Percentiles rank a stretch among this genome's conserved stretches.
Conservation (phyloP, 2,797 vertebrate species). For the Hozukius guyotensis region DNA sequence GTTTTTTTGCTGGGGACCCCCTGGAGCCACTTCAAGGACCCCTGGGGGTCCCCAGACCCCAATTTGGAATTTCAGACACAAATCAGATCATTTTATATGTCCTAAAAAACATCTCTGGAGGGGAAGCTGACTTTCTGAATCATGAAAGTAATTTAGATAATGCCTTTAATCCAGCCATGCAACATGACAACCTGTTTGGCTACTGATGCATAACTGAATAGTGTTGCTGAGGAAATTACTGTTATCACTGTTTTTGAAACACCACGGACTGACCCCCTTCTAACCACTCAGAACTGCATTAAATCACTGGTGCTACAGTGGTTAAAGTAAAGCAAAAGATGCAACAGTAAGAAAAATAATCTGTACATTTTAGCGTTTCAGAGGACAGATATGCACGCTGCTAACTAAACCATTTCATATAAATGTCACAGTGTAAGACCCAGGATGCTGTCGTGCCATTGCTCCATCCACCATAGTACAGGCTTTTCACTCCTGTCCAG, state of each 20-base stretch:
- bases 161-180: constrained; percentile 23
- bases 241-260: constrained; percentile 23
- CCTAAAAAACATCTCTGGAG: neutral
- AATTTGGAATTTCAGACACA: no score
- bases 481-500: constrained; percentile 76
- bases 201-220: constrained; percentile 60
- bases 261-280: constrained; percentile 11
- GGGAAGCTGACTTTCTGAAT: constrained; percentile 2
- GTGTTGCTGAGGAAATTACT: constrained; percentile 18
- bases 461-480: constrained; percentile 58
- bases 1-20: no score
- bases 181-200: constrained; percentile 24
- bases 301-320: constrained; percentile 6
- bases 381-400: constrained; percentile 11
- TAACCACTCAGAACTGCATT: constrained; percentile 31
- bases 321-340: neutral
- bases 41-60: no score
- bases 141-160: constrained; percentile 3
- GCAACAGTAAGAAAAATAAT: neutral
- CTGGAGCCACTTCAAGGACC: no score
- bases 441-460: constrained; percentile 55
- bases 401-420: constrained; percentile 32
- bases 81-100: neutral
- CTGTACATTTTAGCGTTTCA: constrained; percentile 17
- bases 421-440: constrained; percentile 57